These are phyloP conservation scores for Drosophila fungiperda DNA, from an alignment of 2,888 invertebrate species.

Conservation along the genomic window DNA sequence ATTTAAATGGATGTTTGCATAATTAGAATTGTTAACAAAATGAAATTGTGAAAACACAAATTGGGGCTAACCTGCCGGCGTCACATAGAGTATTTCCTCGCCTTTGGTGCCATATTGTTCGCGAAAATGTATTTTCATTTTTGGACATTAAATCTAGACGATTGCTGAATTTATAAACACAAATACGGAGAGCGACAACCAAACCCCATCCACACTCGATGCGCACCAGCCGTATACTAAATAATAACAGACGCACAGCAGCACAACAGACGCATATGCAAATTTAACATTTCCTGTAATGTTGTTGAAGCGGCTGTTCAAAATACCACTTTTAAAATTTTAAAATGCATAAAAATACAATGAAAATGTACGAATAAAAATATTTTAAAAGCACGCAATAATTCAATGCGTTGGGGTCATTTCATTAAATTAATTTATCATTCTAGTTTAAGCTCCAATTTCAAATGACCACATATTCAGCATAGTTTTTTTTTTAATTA, in stretches of 20 bases:
- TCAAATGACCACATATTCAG: neutral
- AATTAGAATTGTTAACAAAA: conserved; percentile 3
- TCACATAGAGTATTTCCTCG: conserved; percentile 85
- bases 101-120: conserved; percentile 85
- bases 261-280: conserved; percentile 2
- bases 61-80: conserved; percentile 83
- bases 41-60: neutral
- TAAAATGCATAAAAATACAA: neutral
- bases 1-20: conserved; percentile 27
- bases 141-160: conserved; percentile 44
- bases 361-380: neutral
- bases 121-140: conserved; percentile 85
- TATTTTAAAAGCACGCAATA: neutral
- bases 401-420: neutral
- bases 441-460: neutral
- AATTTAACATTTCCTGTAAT: conserved; percentile 10
- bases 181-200: conserved; percentile 5
- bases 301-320: conserved; percentile 19
- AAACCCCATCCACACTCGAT: conserved; percentile 17
- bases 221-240: conserved; percentile 42
- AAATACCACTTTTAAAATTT: neutral
- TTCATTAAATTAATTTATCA: neutral
- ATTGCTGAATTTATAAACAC: conserved; percentile 12
- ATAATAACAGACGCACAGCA: conserved; percentile 6
- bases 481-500: neutral